Evolutionary conservation across 2,888 invertebrate species (phyloP), one percentile per base, ranked within the genome.

Genomic region (Drosophila tanythrix): DNA sequence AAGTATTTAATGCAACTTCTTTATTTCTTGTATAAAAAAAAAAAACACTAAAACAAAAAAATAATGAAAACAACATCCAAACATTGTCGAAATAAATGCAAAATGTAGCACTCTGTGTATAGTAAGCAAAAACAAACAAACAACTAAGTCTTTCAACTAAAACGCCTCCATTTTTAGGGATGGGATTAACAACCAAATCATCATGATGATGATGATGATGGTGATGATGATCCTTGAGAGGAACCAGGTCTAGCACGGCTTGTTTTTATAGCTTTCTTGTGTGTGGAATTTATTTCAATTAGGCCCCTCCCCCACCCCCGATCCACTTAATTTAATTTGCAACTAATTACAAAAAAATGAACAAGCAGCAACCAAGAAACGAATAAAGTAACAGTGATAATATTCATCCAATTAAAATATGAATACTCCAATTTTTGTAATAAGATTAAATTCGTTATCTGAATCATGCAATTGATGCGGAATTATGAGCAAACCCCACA

Each of bases 61-160:
- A 43, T 4, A 33, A 50, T n/a, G 18, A 70, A 33, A 48, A 48
- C 33, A 61, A 64, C 61, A 58, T 61, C 48, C 43, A 64, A 69
- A 71, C 60, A 79, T 82, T 84, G 79, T 79, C 70, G 73, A 81
- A 88, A 84, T 84, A 86, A 86, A 84, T 60, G 70, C 79, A 86
- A 89, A 75, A 70, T 70, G 71, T 84, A 81, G 81, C 81, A 84
- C 84, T 82, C 76, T 87, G 82, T 87, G 86, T 87, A 83, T 83
- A 85, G 74, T 86, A 86, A 83, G 84, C 76, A 76, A 80, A 73
- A 50, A 68, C 46, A 51, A 56, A 55, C 35, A 70, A 46, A 36
- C 58, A 74, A 60, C 40, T 25, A 62, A 36, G 76, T 76, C 76
- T 76, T 76, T 76, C 63, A 57, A 63, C 59, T 70, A 48, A 57